Percentiles rank a stretch among this genome's conserved stretches.
Evolutionary conservation across 2,113 vertebrate genomes (phyloP).

Genomic region (Mormoops blainvillei): DNA sequence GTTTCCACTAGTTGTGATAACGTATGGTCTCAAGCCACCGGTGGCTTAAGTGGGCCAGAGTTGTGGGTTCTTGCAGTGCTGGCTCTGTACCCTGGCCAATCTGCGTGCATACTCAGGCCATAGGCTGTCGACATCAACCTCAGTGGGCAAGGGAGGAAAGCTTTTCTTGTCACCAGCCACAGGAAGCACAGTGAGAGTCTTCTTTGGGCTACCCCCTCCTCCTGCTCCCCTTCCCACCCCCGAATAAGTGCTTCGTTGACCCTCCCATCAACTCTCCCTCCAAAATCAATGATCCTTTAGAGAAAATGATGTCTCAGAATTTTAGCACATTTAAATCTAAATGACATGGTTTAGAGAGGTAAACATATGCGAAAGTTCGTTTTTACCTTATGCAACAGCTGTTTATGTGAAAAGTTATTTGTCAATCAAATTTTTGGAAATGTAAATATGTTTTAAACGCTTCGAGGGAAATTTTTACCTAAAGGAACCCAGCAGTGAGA

Average conservation of each 20-base stretch:
- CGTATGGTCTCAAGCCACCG: neutral
- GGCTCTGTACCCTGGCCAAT: neutral
- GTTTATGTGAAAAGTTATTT: conserved; percentile 22
- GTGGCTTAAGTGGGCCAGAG: neutral
- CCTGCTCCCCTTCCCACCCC: neutral
- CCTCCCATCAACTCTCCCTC: neutral
- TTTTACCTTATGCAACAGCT: neutral
- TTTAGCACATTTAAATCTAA: neutral
- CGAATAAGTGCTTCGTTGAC: neutral
- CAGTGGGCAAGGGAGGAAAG: neutral
- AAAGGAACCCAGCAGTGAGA: neutral
- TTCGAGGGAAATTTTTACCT: conserved; percentile 15
- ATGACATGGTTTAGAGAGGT: neutral
- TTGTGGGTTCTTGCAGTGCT: neutral
- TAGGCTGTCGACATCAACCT: neutral
- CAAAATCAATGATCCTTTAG: neutral
- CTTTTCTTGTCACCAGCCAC: neutral
- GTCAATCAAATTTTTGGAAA: conserved; percentile 16
- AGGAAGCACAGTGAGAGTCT: neutral
- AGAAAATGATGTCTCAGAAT: neutral
- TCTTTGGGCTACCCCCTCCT: neutral
- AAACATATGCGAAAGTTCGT: neutral
- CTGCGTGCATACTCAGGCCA: neutral
- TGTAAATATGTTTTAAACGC: neutral
- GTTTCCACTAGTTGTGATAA: neutral